Evolutionary conservation across 37 sponge, comb jelly and placozoan genomes (phyloP).

Genomic region (Diacarnus erythraeanus): DNA sequence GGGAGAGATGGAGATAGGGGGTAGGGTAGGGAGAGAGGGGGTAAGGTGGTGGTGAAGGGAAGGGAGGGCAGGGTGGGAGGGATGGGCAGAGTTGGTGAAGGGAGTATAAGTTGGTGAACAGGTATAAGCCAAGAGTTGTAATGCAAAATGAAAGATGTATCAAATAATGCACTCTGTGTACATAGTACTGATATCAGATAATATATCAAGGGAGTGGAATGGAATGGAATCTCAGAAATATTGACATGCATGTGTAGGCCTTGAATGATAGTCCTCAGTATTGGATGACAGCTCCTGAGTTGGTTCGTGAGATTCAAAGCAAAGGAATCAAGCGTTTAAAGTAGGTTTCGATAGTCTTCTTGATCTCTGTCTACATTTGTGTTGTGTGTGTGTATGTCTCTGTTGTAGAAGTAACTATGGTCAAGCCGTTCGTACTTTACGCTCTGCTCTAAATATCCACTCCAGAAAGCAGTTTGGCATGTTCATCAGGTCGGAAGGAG

Average conservation of each 20-base stretch:
- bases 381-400: background rate
- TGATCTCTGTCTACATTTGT: background rate
- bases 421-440: conserved; percentile 10
- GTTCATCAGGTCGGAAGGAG: background rate
- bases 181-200: no score
- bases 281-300: conserved; percentile 34
- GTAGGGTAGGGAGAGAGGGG: no score
- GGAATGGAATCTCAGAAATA: background rate
- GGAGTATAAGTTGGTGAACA: no score
- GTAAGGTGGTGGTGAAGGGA: no score
- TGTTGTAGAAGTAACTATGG: conserved; percentile 5
- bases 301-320: conserved; percentile 3
- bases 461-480: background rate
- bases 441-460: conserved; percentile 8
- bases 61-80: no score
- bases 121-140: no score
- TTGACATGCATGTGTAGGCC: conserved; percentile 3
- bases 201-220: no score
- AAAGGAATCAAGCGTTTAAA: background rate
- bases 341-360: background rate
- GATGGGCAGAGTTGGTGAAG: no score
- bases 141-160: no score
- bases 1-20: no score
- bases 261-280: background rate
- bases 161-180: no score